phyloP scores from a whole-genome alignment of 2,888 invertebrate species.

The Sphecodes monilicornis region DNA sequence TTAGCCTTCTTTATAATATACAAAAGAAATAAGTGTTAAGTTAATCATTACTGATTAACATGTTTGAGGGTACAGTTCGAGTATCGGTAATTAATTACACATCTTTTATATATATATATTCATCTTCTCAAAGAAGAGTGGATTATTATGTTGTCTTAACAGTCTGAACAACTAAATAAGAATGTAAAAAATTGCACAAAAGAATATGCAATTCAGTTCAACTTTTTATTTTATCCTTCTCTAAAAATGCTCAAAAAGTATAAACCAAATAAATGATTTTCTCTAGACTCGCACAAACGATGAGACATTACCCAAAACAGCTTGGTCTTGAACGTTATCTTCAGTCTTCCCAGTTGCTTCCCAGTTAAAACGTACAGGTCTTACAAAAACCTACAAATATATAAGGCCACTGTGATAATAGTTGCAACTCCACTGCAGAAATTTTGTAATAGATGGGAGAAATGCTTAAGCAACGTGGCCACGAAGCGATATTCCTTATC shows the following conservation, averaged over 20 bases:
- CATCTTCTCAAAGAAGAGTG: too few species aligned
- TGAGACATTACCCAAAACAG: background rate
- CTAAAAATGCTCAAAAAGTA: background rate
- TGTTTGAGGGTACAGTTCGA: too few species aligned
- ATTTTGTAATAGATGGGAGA: background rate
- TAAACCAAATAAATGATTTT: background rate
- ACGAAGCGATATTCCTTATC: slow-evolving; percentile 11
- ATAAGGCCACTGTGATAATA: background rate
- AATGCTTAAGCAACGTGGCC: background rate
- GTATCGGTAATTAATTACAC: too few species aligned
- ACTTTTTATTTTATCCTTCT: background rate
- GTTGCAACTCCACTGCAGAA: background rate
- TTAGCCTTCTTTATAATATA: too few species aligned
- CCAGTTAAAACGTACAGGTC: too few species aligned
- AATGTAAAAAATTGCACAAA: background rate
- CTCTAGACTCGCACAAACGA: background rate
- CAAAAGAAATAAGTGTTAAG: too few species aligned
- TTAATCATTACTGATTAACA: too few species aligned
- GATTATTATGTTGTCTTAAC: background rate
- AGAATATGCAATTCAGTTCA: background rate
- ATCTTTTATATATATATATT: too few species aligned
- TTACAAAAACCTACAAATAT: background rate
- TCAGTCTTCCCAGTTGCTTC: background rate
- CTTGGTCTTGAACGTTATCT: background rate
- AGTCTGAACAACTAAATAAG: background rate